Evolutionary conservation across 1,140 invertebrate species (phyloP), one percentile per base, ranked within the genome.

Genomic region (Calliopsis andreniformis): DNA sequence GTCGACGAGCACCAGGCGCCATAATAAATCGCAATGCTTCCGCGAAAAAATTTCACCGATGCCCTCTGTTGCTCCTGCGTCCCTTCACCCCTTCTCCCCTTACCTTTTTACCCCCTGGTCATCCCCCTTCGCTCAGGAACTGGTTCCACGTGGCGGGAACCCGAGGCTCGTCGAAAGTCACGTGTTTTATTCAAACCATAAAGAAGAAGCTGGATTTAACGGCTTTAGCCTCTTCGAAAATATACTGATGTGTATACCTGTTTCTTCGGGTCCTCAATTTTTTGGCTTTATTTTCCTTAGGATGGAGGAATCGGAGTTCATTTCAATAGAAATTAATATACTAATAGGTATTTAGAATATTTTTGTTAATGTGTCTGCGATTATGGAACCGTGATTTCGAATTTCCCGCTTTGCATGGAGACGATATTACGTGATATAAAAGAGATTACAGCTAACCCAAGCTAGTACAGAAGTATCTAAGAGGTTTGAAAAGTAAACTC

Each of bases 21-120:
- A 59, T 58, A 82, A 82, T 83, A 82, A 83, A 82, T 81, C 49
- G 49, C 45, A 30, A 35, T 42, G 66, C 59, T 77, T 67, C 53
- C 49, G 39, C 45, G 47, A 75, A 82, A 64, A 58, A 63, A 71
- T 49, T 59, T 67, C 56, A 64, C 3, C 12, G 59, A 80, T 49
- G n/a, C 25, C 20, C 25, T 12, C 8, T n/a, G n/a, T 10, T 20
- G 20, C n/a, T n/a, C n/a, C n/a, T n/a, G n/a, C n/a, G n/a, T n/a
- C n/a, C n/a, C n/a, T n/a, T n/a, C n/a, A n/a, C n/a, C n/a, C n/a
- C n/a, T n/a, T n/a, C n/a, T n/a, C 56, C n/a, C 3, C 1, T 35
- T 3, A 16, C 35, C 28, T 77, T 76, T 77, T 77, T 61, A 61
- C 7, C 18, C 32, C 6, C n/a, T 20, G 20, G 35, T 42, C 35